Conservation (phyloP, 1,140 invertebrate species). For the Macrostomum lignano region DNA sequence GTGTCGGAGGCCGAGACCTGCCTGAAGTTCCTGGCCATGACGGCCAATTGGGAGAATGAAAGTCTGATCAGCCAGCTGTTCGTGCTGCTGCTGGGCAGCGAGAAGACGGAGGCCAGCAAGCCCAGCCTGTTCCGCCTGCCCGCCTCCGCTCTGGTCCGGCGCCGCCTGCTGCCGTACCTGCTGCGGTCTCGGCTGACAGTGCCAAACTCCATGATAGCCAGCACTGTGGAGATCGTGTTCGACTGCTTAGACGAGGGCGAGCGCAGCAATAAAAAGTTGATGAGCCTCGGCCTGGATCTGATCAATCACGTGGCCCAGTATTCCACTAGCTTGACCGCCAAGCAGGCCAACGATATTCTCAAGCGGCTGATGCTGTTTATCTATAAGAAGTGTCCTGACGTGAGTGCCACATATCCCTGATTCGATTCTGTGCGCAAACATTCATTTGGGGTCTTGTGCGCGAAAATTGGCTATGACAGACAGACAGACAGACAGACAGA, state of each 20-base stretch:
- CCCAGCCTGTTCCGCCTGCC: constrained; percentile 28
- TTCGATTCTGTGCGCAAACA: neutral
- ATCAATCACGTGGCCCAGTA: too few relatives aligned
- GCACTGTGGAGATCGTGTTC: too few relatives aligned
- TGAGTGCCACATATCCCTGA: neutral
- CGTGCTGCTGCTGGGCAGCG: neutral
- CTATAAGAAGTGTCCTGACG: constrained; percentile 3
- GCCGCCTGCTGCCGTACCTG: constrained; percentile 54
- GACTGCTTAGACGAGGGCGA: too few relatives aligned
- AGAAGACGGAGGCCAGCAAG: neutral
- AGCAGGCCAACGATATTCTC: too few relatives aligned
- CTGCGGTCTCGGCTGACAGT: constrained; percentile 44
- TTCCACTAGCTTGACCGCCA: too few relatives aligned
- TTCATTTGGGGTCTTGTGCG: too few relatives aligned
- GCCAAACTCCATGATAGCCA: too few relatives aligned
- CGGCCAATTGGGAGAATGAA: constrained; percentile 3
- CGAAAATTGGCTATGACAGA: too few relatives aligned
- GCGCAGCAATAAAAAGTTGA: too few relatives aligned
- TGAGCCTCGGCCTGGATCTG: too few relatives aligned
- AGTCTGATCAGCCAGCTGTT: neutral
- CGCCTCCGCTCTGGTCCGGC: constrained; percentile 45
- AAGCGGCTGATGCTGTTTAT: constrained; percentile 1
- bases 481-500: too few relatives aligned
- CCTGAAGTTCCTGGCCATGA: neutral
- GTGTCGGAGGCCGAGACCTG: neutral